Conservation (phyloP, 2,888 invertebrate genomes). For the Pterobdella sp. region DNA sequence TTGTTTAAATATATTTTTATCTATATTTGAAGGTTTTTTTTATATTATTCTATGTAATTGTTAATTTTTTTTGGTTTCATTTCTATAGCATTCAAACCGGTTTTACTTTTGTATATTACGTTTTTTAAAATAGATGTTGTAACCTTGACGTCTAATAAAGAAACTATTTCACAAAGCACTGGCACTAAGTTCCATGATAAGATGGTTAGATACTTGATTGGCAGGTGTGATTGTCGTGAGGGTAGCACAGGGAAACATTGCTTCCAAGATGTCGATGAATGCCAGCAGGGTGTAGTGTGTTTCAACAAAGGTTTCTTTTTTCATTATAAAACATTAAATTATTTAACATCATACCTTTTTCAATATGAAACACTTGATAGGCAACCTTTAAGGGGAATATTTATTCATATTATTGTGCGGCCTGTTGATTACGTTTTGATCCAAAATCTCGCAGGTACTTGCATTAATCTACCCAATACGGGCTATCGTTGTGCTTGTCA, state of each 20-base stretch:
- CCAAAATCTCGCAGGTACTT: constrained; percentile 30
- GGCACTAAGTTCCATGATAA: too few relatives aligned
- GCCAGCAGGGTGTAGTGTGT: background rate
- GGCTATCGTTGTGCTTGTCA: constrained; percentile 38
- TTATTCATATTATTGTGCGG: too few relatives aligned
- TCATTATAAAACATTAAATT: too few relatives aligned
- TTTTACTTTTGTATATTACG: too few relatives aligned
- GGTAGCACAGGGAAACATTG: constrained; percentile 1
- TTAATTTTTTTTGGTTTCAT: background rate
- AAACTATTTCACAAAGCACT: too few relatives aligned
- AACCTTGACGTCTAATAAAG: too few relatives aligned
- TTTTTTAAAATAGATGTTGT: too few relatives aligned
- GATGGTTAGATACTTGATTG: background rate
- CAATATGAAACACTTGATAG: too few relatives aligned
- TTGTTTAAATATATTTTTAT: background rate
- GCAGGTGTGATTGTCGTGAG: background rate
- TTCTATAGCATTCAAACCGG: background rate
- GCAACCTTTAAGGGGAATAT: too few relatives aligned
- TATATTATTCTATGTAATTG: background rate
- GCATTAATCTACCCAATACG: constrained; percentile 33
- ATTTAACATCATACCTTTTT: too few relatives aligned
- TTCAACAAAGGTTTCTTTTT: background rate
- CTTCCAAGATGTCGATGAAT: background rate
- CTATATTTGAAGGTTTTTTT: too few relatives aligned
- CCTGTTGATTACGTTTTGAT: too few relatives aligned